Evolutionary conservation across 2,113 vertebrate species (phyloP).

Genomic region (Oreochromis aureus): DNA sequence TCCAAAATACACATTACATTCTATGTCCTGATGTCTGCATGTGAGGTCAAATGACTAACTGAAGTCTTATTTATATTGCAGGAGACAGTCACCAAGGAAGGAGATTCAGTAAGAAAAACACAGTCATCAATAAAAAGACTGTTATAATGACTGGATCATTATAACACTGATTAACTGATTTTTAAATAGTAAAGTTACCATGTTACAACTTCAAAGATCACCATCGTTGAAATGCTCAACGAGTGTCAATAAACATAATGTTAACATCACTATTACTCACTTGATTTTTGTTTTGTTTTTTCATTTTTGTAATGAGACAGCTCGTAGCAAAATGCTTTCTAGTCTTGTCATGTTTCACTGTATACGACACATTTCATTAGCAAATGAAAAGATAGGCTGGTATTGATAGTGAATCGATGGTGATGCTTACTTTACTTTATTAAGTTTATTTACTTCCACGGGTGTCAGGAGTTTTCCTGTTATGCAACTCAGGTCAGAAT

Average conservation of each 20-base stretch:
- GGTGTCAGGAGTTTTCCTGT: no score
- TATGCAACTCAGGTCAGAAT: no score
- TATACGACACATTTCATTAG: not conserved
- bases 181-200: not conserved
- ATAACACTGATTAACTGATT: not conserved
- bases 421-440: not conserved
- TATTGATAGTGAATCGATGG: not conserved
- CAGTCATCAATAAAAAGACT: not conserved
- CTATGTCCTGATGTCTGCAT: not conserved
- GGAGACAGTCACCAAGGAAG: not conserved
- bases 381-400: not conserved
- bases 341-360: not conserved
- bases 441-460: not conserved
- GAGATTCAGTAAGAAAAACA: not conserved
- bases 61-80: constrained; percentile 6
- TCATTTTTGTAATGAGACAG: not conserved
- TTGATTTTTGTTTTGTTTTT: not conserved
- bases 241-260: not conserved
- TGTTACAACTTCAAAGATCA: not conserved
- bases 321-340: not conserved
- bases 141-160: not conserved
- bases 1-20: not conserved
- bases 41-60: not conserved
- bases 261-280: not conserved
- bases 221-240: not conserved